A percentile compares a stretch with the other conserved stretches of the same genome.
phyloP scores from a whole-genome alignment of 2,113 vertebrate genomes.

The cat (Felis catus) region F.catus_Fca126_mat1.0 CM031417.1:37049001-37049500 shows the following conservation, averaged over 20 bases:
- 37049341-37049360: not conserved
- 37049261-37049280: not conserved
- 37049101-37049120: not conserved
- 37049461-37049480: rapidly evolving
- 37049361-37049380: not conserved
- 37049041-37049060: not conserved
- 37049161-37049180: no score
- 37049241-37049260: not conserved
- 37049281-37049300: not conserved
- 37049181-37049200: no score
- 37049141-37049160: not conserved
- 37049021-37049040: not conserved
- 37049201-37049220: not conserved
- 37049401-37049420: not conserved
- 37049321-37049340: not conserved
- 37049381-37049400: not conserved
- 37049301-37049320: not conserved
- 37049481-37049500: not conserved
- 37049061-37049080: not conserved
- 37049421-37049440: not conserved
- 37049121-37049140: not conserved
- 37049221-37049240: not conserved
- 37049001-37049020: not conserved
- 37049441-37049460: not conserved
- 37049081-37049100: not conserved